These are phyloP conservation scores for Philaenus spumarius DNA, from an alignment of 1,140 invertebrate species.

Conservation along the genomic window DNA sequence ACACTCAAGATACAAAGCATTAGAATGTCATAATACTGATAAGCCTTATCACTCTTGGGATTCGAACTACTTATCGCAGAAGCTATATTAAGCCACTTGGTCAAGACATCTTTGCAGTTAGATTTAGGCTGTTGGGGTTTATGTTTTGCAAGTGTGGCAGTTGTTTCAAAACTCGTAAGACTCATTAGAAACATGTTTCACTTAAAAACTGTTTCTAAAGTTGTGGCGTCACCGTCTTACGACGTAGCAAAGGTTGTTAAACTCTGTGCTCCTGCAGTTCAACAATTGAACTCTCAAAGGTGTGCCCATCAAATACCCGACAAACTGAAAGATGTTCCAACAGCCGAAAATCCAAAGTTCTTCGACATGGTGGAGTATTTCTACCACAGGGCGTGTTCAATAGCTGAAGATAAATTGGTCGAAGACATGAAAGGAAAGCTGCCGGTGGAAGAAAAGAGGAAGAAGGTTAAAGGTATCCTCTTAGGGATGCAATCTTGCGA, in stretches of 20 bases:
- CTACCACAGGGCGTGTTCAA: slow-evolving; percentile 82
- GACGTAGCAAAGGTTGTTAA: not conserved
- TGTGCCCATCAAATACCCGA: slow-evolving; percentile 72
- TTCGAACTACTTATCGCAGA: no score
- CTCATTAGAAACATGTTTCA: slow-evolving; percentile 1
- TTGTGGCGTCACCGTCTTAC: not conserved
- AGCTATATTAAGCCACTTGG: no score
- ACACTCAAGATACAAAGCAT: no score
- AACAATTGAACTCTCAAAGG: not conserved
- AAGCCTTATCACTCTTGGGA: no score
- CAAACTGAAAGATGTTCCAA: slow-evolving; percentile 70
- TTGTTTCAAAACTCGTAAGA: not conserved
- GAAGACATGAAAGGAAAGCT: slow-evolving; percentile 74
- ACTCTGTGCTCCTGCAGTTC: not conserved
- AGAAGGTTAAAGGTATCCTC: slow-evolving; percentile 87
- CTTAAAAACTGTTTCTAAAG: slow-evolving; percentile 1
- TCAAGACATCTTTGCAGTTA: no score
- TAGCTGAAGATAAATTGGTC: slow-evolving; percentile 85
- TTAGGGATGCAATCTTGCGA: slow-evolving; percentile 93
- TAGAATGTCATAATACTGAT: no score
- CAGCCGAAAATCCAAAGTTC: slow-evolving; percentile 70
- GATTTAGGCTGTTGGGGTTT: no score
- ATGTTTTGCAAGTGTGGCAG: not conserved
- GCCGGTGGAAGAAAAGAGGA: slow-evolving; percentile 76
- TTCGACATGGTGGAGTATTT: slow-evolving; percentile 97